These are phyloP conservation scores for Etia nguti DNA, from an alignment of 2,113 vertebrate species.

Conservation along the genomic window DNA sequence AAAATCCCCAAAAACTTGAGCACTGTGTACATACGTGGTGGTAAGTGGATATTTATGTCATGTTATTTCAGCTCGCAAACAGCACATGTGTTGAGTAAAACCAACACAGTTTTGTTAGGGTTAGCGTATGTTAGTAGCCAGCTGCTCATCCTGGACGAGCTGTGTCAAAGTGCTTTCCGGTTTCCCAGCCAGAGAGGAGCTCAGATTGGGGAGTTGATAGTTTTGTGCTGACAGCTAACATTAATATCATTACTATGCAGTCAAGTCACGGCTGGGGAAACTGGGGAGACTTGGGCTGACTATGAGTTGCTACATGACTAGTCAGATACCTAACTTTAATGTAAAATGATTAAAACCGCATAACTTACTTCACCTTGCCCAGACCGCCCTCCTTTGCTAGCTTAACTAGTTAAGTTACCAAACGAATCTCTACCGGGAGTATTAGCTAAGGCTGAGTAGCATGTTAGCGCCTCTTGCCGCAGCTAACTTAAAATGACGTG, in stretches of 20 bases:
- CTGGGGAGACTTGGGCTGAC: neutral
- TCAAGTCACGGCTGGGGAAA: neutral
- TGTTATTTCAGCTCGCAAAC: neutral
- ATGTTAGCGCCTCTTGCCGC: neutral
- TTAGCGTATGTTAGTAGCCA: neutral
- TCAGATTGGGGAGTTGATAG: neutral
- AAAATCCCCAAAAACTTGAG: neutral
- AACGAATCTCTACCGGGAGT: neutral
- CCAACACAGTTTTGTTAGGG: too few species aligned
- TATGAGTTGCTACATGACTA: too few species aligned
- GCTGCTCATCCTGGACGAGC: neutral
- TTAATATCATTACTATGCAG: neutral
- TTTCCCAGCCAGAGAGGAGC: neutral
- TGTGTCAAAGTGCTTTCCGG: neutral
- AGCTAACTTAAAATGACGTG: neutral
- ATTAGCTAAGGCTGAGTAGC: neutral
- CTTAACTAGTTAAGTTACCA: neutral
- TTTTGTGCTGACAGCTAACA: neutral
- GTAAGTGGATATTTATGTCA: constrained; percentile 1
- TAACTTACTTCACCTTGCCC: neutral
- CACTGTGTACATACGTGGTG: neutral
- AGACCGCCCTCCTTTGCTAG: neutral
- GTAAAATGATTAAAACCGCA: neutral
- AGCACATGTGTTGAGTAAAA: neutral
- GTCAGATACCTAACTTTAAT: neutral